phyloP scores from a whole-genome alignment of 2,113 vertebrate genomes.

The Zeus faber region DNA sequence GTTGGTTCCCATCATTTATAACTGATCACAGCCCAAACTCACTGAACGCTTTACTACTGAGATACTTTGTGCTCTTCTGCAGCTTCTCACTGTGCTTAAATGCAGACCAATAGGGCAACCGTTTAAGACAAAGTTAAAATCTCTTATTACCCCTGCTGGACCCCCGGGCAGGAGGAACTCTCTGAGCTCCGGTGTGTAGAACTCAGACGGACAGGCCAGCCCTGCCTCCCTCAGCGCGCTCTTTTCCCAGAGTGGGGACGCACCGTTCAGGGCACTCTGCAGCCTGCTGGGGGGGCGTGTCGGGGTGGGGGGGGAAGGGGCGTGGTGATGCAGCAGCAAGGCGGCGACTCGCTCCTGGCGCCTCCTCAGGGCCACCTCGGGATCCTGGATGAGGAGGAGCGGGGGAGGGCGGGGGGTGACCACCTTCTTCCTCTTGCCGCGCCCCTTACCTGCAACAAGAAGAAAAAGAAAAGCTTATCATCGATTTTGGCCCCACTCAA shows the following conservation, averaged over 20 bases:
- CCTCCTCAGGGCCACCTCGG: constrained; percentile 58
- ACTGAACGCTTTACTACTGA: no score
- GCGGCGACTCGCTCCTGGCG: constrained; percentile 80
- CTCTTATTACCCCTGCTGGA: constrained; percentile 60
- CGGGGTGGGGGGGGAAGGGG: constrained; percentile 74
- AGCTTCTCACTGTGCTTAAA: no score
- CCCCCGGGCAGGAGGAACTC: constrained; percentile 69
- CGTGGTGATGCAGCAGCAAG: constrained; percentile 72
- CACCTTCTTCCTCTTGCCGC: constrained; percentile 70
- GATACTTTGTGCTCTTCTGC: no score
- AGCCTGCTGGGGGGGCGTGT: constrained; percentile 75
- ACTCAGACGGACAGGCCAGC: constrained; percentile 47
- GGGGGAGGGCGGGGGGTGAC: constrained; percentile 60
- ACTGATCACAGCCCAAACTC: no score
- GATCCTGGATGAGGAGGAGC: constrained; percentile 81
- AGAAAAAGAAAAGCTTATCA: no score
- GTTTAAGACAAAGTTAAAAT: not conserved
- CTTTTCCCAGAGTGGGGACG: constrained; percentile 80
- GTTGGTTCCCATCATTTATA: no score
- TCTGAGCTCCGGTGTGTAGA: constrained; percentile 74
- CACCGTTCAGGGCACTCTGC: constrained; percentile 38
- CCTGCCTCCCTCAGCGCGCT: constrained; percentile 72
- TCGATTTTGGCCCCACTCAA: no score
- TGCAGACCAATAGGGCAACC: not conserved
- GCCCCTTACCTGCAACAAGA: constrained; percentile 71